Conservation (phyloP, 2,888 invertebrate genomes). For the Scaptomyza tumidula region DNA sequence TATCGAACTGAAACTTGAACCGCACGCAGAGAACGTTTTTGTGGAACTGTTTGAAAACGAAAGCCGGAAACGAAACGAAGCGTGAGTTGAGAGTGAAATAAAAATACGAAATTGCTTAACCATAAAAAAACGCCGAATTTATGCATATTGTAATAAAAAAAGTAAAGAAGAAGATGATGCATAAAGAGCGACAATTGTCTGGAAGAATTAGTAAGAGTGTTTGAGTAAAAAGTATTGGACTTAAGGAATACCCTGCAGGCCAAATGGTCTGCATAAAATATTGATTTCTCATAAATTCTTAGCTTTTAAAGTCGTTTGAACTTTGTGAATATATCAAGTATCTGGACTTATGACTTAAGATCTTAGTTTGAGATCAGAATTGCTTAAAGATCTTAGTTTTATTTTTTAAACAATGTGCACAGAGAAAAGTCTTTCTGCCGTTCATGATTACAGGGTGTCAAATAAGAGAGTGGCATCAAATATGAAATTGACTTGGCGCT, state of each 20-base stretch:
- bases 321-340: no score
- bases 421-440: no score
- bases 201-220: slow-evolving; percentile 15
- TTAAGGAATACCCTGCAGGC: background rate
- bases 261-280: background rate
- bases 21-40: slow-evolving; percentile 58
- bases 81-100: slow-evolving; percentile 12
- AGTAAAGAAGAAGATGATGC: slow-evolving; percentile 6
- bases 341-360: no score
- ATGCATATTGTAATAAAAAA: slow-evolving; percentile 60
- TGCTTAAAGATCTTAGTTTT: no score
- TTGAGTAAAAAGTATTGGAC: background rate
- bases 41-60: slow-evolving; percentile 65
- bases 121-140: slow-evolving; percentile 45
- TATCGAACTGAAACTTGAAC: slow-evolving; percentile 39
- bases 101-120: slow-evolving; percentile 57
- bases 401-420: no score
- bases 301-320: no score
- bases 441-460: background rate
- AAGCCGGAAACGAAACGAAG: slow-evolving; percentile 47
- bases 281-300: no score
- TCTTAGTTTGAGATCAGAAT: no score
- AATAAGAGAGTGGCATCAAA: slow-evolving; percentile 51
- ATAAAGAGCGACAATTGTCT: slow-evolving; percentile 17
- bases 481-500: slow-evolving; percentile 42